Evolutionary conservation across 2,113 vertebrate genomes (phyloP).

Genomic region (Apistogramma diplotaenia): DNA sequence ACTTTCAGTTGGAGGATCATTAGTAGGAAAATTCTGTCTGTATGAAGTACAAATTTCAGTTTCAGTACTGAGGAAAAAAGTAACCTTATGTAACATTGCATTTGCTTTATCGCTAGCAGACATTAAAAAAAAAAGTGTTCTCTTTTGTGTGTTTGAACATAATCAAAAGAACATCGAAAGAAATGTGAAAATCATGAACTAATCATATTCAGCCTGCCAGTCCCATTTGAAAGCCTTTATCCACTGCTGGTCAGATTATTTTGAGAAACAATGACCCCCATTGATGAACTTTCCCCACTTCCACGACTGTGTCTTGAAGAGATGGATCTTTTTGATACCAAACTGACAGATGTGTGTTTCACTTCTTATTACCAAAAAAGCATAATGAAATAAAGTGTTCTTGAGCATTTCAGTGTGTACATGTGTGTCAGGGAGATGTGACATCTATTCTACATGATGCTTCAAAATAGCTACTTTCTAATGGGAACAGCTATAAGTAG

Average conservation of each 20-base stretch:
- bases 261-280: slow-evolving; percentile 23
- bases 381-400: neutral
- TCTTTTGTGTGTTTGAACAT: neutral
- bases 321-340: neutral
- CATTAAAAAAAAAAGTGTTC: neutral
- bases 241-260: slow-evolving; percentile 5
- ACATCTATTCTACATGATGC: neutral
- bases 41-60: neutral
- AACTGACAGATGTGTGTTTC: slow-evolving; percentile 17
- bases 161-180: slow-evolving; percentile 15
- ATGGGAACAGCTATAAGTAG: neutral
- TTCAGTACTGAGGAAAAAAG: neutral
- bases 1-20: neutral
- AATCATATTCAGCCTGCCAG: neutral
- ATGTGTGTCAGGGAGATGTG: neutral
- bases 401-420: neutral
- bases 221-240: slow-evolving; percentile 8
- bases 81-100: neutral
- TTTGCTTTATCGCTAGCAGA: neutral
- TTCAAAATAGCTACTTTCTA: neutral
- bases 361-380: neutral
- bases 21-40: neutral
- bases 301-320: neutral
- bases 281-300: slow-evolving; percentile 8
- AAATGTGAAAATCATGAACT: slow-evolving; percentile 12